A percentile compares a stretch with the other conserved stretches of the same genome.
These are phyloP conservation scores for Hirtodrosophila histrioides DNA, from an alignment of 2,888 invertebrate species.

Conservation along the genomic window DNA sequence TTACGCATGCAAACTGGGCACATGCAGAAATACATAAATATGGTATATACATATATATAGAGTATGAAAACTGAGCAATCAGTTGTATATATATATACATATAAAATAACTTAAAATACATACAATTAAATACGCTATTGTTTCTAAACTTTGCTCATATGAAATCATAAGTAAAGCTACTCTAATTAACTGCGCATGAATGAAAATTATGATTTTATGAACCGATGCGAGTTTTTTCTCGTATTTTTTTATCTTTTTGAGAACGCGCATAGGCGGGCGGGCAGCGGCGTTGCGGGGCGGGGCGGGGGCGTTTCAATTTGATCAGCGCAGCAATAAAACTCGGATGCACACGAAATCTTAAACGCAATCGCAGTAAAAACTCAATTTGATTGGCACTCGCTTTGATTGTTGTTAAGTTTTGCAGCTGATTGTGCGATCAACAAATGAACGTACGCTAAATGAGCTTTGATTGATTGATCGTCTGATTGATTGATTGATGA, in stretches of 20 bases:
- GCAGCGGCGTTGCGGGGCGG: conserved; percentile 25
- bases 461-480: conserved; percentile 71
- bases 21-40: conserved; percentile 64
- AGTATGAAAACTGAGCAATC: conserved; percentile 15
- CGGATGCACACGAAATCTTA: conserved; percentile 51
- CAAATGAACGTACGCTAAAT: conserved; percentile 49
- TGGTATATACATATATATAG: conserved; percentile 43
- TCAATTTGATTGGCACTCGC: conserved; percentile 44
- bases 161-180: conserved; percentile 53
- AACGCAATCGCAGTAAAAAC: conserved; percentile 46
- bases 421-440: conserved; percentile 25
- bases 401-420: conserved; percentile 51
- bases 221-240: conserved; percentile 8
- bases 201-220: conserved; percentile 45
- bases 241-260: no score
- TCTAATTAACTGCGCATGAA: conserved; percentile 46
- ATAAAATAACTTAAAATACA: conserved; percentile 47
- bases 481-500: conserved; percentile 43
- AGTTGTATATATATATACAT: conserved; percentile 24
- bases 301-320: conserved; percentile 37
- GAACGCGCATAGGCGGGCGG: no score
- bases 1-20: conserved; percentile 56
- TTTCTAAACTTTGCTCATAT: conserved; percentile 9
- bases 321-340: conserved; percentile 47
- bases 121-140: conserved; percentile 31